These are phyloP conservation scores for Heloderma charlesbogerti DNA, from an alignment of 2,113 vertebrate genomes.

Conservation along the genomic window DNA sequence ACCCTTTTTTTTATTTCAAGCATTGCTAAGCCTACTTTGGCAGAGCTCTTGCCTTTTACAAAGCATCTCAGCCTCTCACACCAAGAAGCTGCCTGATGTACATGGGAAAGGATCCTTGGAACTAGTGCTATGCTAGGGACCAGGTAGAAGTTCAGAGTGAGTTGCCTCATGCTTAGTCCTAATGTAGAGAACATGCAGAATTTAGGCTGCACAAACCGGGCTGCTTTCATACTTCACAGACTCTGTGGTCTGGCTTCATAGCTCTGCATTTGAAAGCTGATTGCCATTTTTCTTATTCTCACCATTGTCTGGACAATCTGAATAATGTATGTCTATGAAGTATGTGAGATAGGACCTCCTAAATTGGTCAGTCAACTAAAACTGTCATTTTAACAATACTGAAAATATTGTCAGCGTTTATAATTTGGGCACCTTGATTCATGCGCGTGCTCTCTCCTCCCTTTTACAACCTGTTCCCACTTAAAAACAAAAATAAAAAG, in stretches of 20 bases:
- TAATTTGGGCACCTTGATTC: not conserved
- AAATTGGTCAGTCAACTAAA: not conserved
- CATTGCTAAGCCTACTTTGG: no score
- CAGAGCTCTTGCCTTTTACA: not conserved
- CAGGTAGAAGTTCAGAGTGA: not conserved
- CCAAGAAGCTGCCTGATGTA: not conserved
- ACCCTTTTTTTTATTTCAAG: not conserved
- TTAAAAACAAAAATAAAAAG: conserved; percentile 8
- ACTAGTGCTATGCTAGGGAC: no score
- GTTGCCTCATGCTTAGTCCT: not conserved
- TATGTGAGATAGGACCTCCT: conserved; percentile 1
- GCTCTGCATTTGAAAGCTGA: conserved; percentile 19
- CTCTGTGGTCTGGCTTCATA: conserved; percentile 7
- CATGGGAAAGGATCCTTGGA: not conserved
- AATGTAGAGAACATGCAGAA: conserved; percentile 17
- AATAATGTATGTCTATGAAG: conserved; percentile 20
- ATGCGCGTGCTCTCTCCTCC: not conserved
- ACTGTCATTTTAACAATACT: not conserved
- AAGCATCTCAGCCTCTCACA: not conserved
- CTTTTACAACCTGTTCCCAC: not conserved
- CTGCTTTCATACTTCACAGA: not conserved
- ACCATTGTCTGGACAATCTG: conserved; percentile 8
- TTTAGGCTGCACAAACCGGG: conserved; percentile 38
- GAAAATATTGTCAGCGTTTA: conserved; percentile 8
- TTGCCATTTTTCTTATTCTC: not conserved